Conservation (phyloP, 2,888 invertebrate genomes). For the Dynastes hyllus region DNA sequence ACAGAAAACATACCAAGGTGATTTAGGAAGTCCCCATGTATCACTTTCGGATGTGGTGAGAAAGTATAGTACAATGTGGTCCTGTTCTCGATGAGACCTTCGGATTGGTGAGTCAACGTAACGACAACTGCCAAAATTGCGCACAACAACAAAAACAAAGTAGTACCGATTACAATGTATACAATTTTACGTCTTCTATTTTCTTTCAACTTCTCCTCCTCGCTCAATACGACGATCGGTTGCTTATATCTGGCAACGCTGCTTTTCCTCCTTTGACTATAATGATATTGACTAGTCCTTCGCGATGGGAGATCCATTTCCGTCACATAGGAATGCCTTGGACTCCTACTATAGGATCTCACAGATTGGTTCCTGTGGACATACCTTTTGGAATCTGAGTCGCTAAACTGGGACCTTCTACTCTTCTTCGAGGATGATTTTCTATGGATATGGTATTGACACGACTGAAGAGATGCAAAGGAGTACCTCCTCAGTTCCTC, state of each 20-base stretch:
- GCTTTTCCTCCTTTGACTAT: slow-evolving; percentile 45
- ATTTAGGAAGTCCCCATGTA: slow-evolving; percentile 42
- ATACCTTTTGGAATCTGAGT: slow-evolving; percentile 25
- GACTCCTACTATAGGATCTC: slow-evolving; percentile 40
- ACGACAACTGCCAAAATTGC: slow-evolving; percentile 85
- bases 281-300: slow-evolving; percentile 18
- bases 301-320: slow-evolving; percentile 53
- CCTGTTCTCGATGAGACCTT: slow-evolving; percentile 60
- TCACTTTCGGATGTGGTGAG: slow-evolving; percentile 60
- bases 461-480: slow-evolving; percentile 49
- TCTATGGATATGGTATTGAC: slow-evolving; percentile 31
- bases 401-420: slow-evolving; percentile 42
- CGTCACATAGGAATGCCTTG: slow-evolving; percentile 22
- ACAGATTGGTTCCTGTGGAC: slow-evolving; percentile 34
- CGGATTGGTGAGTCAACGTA: slow-evolving; percentile 76
- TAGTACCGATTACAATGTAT: slow-evolving; percentile 81
- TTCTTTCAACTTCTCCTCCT: slow-evolving; percentile 73
- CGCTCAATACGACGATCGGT: slow-evolving; percentile 37
- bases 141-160: slow-evolving; percentile 82
- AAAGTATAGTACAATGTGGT: slow-evolving; percentile 64
- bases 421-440: slow-evolving; percentile 40
- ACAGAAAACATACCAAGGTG: slow-evolving; percentile 16
- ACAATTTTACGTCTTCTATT: slow-evolving; percentile 81
- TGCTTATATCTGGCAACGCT: slow-evolving; percentile 48
- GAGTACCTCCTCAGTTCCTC: slow-evolving; percentile 44